Evolutionary conservation across 1,140 invertebrate genomes (phyloP), one percentile per base, ranked within the genome.

Genomic region (Lepidotrigona ventralis): DNA sequence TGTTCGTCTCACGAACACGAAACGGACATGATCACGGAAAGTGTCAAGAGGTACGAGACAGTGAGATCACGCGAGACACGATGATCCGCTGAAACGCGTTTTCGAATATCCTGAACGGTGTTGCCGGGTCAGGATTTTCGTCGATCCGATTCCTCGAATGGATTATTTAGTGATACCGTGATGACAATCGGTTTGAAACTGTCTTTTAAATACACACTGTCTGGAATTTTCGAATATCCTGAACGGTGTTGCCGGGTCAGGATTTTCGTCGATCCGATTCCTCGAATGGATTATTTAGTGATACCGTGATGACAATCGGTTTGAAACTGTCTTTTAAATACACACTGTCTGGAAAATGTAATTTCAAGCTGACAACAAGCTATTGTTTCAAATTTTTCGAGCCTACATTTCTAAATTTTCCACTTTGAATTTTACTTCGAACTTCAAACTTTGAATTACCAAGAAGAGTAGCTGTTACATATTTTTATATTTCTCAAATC

Each of bases 21-120:
- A 11, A 14, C 26, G 8, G 51, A 75, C 63, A 68, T 60, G 29
- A 80, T 63, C 71, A 51, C 51, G 33, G 29, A 17, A 21, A 11
- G 79, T 75, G 39, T 26, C 4, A 14, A 15, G n/a, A 33, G 6
- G 6, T n/a, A 51, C 15, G 46, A 29, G 39, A 29, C 51, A 79
- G 53, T 54, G 68, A 12, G 19, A 23, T 15, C 23, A 33, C 56
- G 54, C 2, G 79, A 54, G 46, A 76, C 63, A 68, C 29, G 72
- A 21, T 73, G 51, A 53, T 75, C 79, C 79, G 70, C 83, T 89
- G 63, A 21, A 88, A 88, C 86, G 51, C 79, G 80, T 88, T 88
- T 88, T 79, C 69, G 74, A 81, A 79, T 74, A 80, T 81, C 66
- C 71, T 60, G 79, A 29, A 51, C 21, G 17, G 14, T 46, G 29